phyloP scores from a whole-genome alignment of 2,888 invertebrate genomes.

The Esperia sulphurella region DNA sequence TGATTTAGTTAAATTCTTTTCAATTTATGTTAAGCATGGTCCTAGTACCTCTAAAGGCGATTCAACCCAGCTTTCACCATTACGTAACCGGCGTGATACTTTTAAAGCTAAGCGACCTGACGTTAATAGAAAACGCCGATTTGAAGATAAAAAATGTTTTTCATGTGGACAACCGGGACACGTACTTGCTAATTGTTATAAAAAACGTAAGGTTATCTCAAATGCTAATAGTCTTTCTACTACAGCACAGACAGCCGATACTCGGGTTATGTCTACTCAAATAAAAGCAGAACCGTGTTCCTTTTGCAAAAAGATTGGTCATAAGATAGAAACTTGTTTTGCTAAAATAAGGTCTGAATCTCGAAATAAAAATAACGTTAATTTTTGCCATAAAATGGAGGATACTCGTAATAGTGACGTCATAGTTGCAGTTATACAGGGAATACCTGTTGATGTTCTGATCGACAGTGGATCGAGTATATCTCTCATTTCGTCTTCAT shows the following conservation, averaged over 20 bases:
- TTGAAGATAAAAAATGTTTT: too few species aligned
- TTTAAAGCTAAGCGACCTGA: too few species aligned
- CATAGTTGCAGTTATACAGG: conserved; percentile 7
- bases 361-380: conserved; percentile 9
- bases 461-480: conserved; percentile 20
- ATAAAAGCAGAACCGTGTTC: not conserved
- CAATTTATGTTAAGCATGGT: not conserved
- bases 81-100: too few species aligned
- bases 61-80: too few species aligned
- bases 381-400: conserved; percentile 8
- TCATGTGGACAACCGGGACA: not conserved
- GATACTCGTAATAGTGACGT: conserved; percentile 1
- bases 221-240: too few species aligned
- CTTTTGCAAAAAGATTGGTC: not conserved
- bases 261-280: too few species aligned
- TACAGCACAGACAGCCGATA: too few species aligned
- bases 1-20: not conserved
- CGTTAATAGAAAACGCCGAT: too few species aligned
- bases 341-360: conserved; percentile 4
- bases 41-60: not conserved
- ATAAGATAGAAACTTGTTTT: conserved; percentile 3
- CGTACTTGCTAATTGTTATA: too few species aligned
- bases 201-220: too few species aligned
- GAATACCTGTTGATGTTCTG: conserved; percentile 20
- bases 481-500: conserved; percentile 15